Evolutionary conservation across 2,888 invertebrate species (phyloP).

Genomic region (Calliphora vomitoria): DNA sequence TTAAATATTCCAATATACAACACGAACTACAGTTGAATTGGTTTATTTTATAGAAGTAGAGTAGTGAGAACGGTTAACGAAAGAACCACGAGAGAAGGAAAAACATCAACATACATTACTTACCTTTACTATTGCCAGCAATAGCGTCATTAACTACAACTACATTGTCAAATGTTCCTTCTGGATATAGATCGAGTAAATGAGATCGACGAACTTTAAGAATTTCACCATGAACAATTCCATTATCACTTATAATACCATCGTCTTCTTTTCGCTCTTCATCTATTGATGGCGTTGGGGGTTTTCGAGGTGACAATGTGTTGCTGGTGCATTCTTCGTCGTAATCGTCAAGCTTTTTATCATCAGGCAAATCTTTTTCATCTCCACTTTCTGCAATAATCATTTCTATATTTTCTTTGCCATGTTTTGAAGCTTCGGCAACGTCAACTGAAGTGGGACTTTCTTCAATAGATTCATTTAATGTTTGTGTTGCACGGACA

Average conservation of each 20-base stretch:
- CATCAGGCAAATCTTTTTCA: conserved; percentile 25
- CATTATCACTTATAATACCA: background rate
- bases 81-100: no score
- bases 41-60: no score
- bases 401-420: background rate
- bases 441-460: background rate
- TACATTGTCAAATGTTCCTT: conserved; percentile 77
- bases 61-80: no score
- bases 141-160: conserved; percentile 42
- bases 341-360: background rate
- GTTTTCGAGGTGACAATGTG: background rate
- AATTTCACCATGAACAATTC: conserved; percentile 67
- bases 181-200: conserved; percentile 86
- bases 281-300: background rate
- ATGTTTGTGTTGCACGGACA: background rate
- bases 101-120: conserved; percentile 2
- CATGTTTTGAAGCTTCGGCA: background rate
- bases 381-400: conserved; percentile 71
- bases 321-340: background rate
- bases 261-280: background rate
- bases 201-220: conserved; percentile 85
- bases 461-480: conserved; percentile 13
- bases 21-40: no score
- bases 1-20: no score
- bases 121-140: conserved; percentile 76